Evolutionary conservation across 2,888 invertebrate genomes (phyloP), one percentile per base, ranked within the genome.

Genomic region (Sylvicola cinctus): DNA sequence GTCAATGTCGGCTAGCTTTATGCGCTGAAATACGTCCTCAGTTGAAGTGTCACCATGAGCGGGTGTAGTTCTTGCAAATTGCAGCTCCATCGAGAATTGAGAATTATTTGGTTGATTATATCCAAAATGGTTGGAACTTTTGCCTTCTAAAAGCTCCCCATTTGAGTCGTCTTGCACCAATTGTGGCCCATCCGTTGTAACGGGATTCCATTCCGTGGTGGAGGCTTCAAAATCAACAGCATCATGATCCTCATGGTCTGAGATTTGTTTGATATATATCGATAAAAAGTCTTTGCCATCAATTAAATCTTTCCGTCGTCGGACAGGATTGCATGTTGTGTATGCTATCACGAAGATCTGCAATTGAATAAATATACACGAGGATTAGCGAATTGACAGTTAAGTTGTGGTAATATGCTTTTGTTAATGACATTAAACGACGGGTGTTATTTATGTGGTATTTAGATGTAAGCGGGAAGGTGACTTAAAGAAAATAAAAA

Each of bases 211-310:
- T 7, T 28, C 37, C 2, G 38, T 40, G 39, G 20, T 20, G 20
- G 20, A 20, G 20, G 20, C 8, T 8, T 20, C 20, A 20, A 44
- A 48, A 38, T 46, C 45, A 32, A 46, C 40, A 33, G 43, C 48
- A 16, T 45, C 44, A 30, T 48, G 48, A 36, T 47, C 42, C 25
- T 49, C 46, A 38, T 49, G 51, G 25, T 49, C 48, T 26, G 48
- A 45, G 36, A 49, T 49, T 35, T 47, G 52, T 28, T 49, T 48
- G 34, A 54, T 46, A 36, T 53, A 51, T 36, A 54, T 39, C 38
- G 54, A 54, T 20, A 55, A 46, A 42, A 55, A 55, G 43, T 55
- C 55, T 46, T 51, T 50, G 37, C 54, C 55, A 38, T 51, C 49
- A 41, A 55, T 54, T 44, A 55, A 46, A 43, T 54, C 54, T 45